phyloP scores from a whole-genome alignment of 1,140 invertebrate genomes.

The Brachionus plicatilis region DNA sequence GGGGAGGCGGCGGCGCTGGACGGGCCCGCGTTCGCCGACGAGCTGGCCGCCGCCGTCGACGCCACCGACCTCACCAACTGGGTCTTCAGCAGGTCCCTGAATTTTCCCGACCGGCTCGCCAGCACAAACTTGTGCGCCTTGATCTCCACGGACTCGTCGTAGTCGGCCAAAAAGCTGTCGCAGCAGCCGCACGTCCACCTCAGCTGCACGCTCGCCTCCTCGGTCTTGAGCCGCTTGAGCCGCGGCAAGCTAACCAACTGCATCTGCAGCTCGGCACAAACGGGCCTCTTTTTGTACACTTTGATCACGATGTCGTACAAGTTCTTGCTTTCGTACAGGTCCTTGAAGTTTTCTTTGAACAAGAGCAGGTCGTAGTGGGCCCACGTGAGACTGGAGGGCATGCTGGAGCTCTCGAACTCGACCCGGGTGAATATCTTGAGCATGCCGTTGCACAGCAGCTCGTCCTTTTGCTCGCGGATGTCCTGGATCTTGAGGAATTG shows the following conservation, averaged over 20 bases:
- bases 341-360: conserved; percentile 36
- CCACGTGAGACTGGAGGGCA: conserved; percentile 31
- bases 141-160: conserved; percentile 15
- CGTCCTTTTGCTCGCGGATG: conserved; percentile 26
- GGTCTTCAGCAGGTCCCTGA: conserved; percentile 19
- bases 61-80: background rate
- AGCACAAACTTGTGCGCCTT: conserved; percentile 28
- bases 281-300: background rate
- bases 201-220: background rate
- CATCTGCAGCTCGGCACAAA: background rate
- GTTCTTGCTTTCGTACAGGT: conserved; percentile 24
- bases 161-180: background rate
- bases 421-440: conserved; percentile 28
- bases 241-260: background rate
- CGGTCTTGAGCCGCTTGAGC: background rate
- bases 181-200: background rate
- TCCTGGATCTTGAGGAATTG: conserved; percentile 36
- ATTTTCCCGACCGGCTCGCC: conserved; percentile 24
- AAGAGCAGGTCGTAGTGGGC: conserved; percentile 17
- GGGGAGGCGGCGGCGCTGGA: background rate
- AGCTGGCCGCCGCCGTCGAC: background rate
- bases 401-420: conserved; percentile 16
- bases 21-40: background rate
- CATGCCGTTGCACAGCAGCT: conserved; percentile 10
- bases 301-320: conserved; percentile 32